Percentiles rank a stretch among this genome's conserved stretches.
These are phyloP conservation scores for Eudyptes chrysolophus DNA, from an alignment of 2,113 vertebrate genomes.

Conservation along the genomic window DNA sequence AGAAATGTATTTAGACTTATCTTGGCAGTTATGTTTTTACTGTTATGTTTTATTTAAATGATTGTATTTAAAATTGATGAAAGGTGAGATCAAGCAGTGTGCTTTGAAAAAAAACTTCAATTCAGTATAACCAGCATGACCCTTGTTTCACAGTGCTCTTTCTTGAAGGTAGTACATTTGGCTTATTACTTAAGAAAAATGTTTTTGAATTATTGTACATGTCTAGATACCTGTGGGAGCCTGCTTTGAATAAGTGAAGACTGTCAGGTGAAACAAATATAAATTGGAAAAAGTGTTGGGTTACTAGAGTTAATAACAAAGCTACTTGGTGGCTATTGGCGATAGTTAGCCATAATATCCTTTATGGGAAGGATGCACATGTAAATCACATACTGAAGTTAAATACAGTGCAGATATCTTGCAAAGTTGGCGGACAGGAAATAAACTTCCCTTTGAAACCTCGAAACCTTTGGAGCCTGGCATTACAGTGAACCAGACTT, in stretches of 20 bases:
- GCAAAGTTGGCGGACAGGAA: not conserved
- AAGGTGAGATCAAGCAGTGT: not conserved
- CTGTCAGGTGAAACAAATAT: not conserved
- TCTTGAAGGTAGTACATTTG: not conserved
- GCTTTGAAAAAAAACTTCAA: not conserved
- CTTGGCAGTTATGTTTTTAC: not conserved
- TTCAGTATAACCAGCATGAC: not conserved
- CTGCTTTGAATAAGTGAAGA: not conserved
- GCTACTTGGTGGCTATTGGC: not conserved
- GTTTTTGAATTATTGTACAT: not conserved
- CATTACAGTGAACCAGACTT: not conserved
- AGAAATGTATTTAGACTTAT: not conserved
- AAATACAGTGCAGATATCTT: not conserved
- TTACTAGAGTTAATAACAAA: not conserved
- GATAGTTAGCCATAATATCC: not conserved
- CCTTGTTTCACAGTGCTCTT: not conserved
- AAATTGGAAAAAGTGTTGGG: not conserved
- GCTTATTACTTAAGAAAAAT: not conserved
- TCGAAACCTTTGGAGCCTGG: not conserved
- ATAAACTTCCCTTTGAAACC: not conserved
- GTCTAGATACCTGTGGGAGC: not conserved
- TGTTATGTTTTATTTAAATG: not conserved
- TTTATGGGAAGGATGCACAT: not conserved
- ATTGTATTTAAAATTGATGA: not conserved
- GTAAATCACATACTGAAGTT: not conserved